phyloP scores from a whole-genome alignment of 2,888 invertebrate species.

The Glyphotaelius pellucidus region DNA sequence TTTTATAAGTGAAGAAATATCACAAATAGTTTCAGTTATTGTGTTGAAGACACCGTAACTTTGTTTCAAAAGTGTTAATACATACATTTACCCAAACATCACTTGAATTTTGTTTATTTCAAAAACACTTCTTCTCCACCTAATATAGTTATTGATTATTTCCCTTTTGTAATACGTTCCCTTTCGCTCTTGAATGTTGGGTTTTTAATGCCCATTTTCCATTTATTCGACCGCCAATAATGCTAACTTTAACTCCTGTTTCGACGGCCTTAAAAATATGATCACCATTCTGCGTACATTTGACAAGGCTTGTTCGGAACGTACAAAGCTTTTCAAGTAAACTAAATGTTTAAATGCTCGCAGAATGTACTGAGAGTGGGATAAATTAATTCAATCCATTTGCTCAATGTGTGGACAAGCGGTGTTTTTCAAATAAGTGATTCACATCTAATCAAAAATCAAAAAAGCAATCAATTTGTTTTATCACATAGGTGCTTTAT shows the following conservation, averaged over 20 bases:
- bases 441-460: conserved; percentile 7
- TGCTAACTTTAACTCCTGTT: not conserved
- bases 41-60: not conserved
- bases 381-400: not conserved
- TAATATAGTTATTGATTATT: not conserved
- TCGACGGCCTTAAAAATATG: not conserved
- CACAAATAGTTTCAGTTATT: not conserved
- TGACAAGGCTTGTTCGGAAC: too few relatives aligned
- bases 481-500: conserved; percentile 7
- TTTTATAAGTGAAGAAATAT: not conserved
- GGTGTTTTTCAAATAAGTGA: not conserved
- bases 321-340: too few relatives aligned
- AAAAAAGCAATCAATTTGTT: conserved; percentile 9
- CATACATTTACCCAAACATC: not conserved
- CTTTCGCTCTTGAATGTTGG: not conserved
- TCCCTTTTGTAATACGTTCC: not conserved
- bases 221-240: not conserved
- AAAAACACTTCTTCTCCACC: not conserved
- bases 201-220: not conserved
- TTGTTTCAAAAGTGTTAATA: not conserved
- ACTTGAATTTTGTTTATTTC: not conserved
- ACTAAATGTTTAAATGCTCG: not conserved
- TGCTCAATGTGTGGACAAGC: not conserved
- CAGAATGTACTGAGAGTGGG: not conserved
- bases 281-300: not conserved